These are phyloP conservation scores for Callorhinus ursinus DNA, from an alignment of 2,113 vertebrate species.

Conservation along the genomic window DNA sequence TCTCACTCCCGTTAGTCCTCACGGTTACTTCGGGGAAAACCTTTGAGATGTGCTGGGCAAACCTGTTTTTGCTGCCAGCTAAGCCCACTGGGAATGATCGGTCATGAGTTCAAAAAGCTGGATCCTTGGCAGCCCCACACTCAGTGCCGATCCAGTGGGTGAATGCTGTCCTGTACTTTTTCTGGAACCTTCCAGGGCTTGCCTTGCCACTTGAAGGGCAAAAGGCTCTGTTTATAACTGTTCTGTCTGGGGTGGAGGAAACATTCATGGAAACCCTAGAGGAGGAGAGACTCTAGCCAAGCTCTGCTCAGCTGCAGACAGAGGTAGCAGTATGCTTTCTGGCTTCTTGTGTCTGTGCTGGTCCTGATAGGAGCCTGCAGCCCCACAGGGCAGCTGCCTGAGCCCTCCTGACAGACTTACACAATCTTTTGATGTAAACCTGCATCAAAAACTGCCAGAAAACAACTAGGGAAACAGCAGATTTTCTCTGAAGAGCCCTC, in stretches of 20 bases:
- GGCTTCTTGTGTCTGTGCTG: background rate
- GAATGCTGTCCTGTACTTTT: background rate
- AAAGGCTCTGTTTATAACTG: constrained; percentile 44
- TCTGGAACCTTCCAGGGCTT: constrained; percentile 45
- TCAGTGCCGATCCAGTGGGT: background rate
- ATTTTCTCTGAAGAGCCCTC: background rate
- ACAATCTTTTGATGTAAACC: background rate
- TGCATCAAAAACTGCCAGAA: background rate
- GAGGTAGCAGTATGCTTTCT: background rate
- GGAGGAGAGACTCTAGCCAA: background rate
- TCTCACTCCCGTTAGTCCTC: accelerated
- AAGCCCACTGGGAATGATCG: background rate
- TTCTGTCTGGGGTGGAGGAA: constrained; percentile 15
- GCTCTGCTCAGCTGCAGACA: background rate
- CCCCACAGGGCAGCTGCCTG: background rate
- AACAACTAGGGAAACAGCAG: background rate
- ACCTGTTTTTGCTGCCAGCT: background rate
- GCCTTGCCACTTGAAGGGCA: background rate
- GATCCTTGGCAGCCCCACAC: background rate
- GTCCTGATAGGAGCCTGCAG: background rate
- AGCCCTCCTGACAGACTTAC: background rate
- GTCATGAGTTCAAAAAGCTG: background rate
- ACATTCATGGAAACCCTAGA: background rate
- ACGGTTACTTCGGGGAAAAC: background rate
- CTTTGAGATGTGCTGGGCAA: background rate